Conservation (phyloP, 2,888 invertebrate species). For the Drosophila neonasuta region DNA sequence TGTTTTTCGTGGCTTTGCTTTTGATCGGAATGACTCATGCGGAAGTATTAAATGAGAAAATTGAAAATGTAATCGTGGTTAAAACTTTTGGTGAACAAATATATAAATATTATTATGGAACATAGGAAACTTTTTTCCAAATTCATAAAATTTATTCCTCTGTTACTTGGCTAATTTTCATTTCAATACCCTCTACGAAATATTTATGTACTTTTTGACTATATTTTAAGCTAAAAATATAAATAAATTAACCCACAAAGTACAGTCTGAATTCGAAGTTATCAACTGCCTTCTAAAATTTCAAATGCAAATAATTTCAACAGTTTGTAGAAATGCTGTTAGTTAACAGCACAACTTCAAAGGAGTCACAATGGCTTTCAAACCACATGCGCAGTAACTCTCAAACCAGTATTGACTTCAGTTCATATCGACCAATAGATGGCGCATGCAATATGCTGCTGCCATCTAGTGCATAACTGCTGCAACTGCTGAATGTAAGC, state of each 20-base stretch:
- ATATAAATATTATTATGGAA: no score
- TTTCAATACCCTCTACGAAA: rapidly evolving
- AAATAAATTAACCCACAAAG: not conserved
- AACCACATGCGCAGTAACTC: constrained; percentile 46
- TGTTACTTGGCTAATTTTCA: no score
- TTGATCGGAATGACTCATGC: not conserved
- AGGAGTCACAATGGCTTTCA: constrained; percentile 62
- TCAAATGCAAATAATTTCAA: not conserved
- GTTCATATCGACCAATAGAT: constrained; percentile 55
- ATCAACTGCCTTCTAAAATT: not conserved
- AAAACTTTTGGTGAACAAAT: not conserved
- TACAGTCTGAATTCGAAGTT: not conserved
- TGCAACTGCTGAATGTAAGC: constrained; percentile 36
- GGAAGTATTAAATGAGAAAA: not conserved
- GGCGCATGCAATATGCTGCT: constrained; percentile 54
- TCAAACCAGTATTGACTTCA: constrained; percentile 38
- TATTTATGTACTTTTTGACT: no score
- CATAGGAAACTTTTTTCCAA: no score
- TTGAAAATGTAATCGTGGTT: not conserved
- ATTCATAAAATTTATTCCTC: no score
- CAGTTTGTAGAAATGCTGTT: constrained; percentile 23
- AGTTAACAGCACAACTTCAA: constrained; percentile 46
- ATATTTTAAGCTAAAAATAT: not conserved
- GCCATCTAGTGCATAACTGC: constrained; percentile 60
- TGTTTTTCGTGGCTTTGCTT: not conserved